phyloP scores from a whole-genome alignment of 2,113 vertebrate genomes.

The Hoplias malabaricus region DNA sequence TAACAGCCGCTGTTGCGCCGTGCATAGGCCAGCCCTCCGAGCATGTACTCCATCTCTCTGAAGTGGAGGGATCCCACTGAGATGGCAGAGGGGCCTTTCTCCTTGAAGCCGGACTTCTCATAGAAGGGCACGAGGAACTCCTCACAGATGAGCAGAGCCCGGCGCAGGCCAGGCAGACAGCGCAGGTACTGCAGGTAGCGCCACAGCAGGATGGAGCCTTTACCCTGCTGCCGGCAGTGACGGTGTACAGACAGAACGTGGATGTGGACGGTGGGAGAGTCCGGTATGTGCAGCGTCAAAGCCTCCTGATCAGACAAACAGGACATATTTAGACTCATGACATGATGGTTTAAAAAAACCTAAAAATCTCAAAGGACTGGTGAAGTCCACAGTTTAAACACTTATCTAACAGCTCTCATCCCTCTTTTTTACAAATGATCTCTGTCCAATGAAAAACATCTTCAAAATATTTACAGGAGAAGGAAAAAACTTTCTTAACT shows the following conservation, averaged over 20 bases:
- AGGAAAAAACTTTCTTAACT: too few relatives aligned
- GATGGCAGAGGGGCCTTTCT: slow-evolving; percentile 70
- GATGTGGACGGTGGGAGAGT: slow-evolving; percentile 69
- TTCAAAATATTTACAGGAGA: too few relatives aligned
- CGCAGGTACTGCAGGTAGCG: slow-evolving; percentile 77
- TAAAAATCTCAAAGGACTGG: not conserved
- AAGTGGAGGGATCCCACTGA: slow-evolving; percentile 67
- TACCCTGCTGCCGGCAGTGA: slow-evolving; percentile 78
- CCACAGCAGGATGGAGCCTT: slow-evolving; percentile 78
- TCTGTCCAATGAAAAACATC: too few relatives aligned
- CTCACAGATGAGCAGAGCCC: slow-evolving; percentile 77
- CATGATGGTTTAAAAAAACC: not conserved
- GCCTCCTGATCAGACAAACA: slow-evolving; percentile 65
- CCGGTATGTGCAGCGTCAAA: slow-evolving; percentile 71
- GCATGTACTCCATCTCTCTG: slow-evolving; percentile 74
- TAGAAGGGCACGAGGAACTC: slow-evolving; percentile 78
- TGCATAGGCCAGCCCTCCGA: slow-evolving; percentile 67
- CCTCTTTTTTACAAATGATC: too few relatives aligned
- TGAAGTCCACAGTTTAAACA: not conserved
- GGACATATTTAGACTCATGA: not conserved
- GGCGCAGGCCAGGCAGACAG: slow-evolving; percentile 64
- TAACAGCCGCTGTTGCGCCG: slow-evolving; percentile 74
- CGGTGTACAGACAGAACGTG: slow-evolving; percentile 78
- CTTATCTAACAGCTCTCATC: too few relatives aligned
- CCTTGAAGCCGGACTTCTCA: slow-evolving; percentile 75